These are phyloP conservation scores for Tautogolabrus adspersus DNA, from an alignment of 2,113 vertebrate species.

Conservation along the genomic window DNA sequence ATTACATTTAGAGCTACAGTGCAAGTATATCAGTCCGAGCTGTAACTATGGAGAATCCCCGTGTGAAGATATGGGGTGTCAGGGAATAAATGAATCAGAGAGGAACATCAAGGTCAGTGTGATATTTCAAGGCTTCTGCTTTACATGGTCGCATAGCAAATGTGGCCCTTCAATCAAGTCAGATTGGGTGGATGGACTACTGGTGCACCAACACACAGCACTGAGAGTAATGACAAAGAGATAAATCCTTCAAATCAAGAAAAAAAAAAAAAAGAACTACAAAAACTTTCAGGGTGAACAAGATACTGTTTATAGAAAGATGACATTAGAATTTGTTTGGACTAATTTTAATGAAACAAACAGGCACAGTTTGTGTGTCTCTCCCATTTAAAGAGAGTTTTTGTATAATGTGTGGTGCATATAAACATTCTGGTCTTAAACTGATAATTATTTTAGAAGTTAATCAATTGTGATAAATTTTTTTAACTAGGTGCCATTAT, in stretches of 20 bases:
- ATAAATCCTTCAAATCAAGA: constrained; percentile 80
- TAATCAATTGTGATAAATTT: background rate
- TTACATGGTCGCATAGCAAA: constrained; percentile 85
- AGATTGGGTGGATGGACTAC: constrained; percentile 71
- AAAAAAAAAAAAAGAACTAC: background rate
- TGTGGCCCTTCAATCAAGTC: constrained; percentile 84
- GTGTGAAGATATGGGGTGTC: constrained; percentile 59
- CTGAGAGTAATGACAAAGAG: constrained; percentile 75
- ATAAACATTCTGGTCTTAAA: too few relatives aligned
- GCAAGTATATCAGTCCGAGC: constrained; percentile 34
- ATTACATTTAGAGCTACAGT: constrained; percentile 33
- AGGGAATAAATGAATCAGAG: constrained; percentile 75
- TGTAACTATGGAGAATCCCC: constrained; percentile 52
- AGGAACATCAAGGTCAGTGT: constrained; percentile 81
- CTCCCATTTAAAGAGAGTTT: background rate
- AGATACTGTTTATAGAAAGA: constrained; percentile 25
- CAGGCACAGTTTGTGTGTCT: background rate
- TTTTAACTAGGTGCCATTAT: background rate
- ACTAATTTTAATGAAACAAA: constrained; percentile 1
- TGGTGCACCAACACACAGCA: constrained; percentile 61
- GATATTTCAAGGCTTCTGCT: constrained; percentile 79
- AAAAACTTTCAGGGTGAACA: constrained; percentile 48
- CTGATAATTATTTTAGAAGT: too few relatives aligned
- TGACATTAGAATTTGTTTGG: background rate
- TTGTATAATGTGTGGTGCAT: background rate